Evolutionary conservation across 2,113 vertebrate species (phyloP).

Genomic region (Poeciliopsis turrubarensis): DNA sequence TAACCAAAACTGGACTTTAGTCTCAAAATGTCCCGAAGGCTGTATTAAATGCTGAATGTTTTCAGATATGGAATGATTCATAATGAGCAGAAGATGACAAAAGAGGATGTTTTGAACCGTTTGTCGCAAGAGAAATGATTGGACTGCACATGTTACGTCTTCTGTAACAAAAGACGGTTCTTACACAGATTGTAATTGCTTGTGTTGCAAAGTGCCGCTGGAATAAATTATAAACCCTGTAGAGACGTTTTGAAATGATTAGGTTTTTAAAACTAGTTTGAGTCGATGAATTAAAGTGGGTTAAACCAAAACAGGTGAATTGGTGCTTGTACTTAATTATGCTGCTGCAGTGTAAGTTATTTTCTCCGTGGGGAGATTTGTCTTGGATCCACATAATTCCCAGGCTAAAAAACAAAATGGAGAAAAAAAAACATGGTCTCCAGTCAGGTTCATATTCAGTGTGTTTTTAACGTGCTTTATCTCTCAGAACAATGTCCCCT

Average conservation of each 20-base stretch:
- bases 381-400: neutral
- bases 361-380: neutral
- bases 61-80: neutral
- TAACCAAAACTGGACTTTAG: neutral
- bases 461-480: neutral
- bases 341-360: neutral
- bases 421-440: neutral
- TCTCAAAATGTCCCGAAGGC: neutral
- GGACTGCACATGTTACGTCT: neutral
- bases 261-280: neutral
- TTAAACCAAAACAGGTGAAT: neutral
- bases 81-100: neutral
- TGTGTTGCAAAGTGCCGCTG: neutral
- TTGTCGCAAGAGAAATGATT: neutral
- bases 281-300: neutral
- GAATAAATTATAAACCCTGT: neutral
- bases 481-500: neutral
- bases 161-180: neutral
- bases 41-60: neutral
- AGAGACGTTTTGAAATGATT: neutral
- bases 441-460: slow-evolving; percentile 2
- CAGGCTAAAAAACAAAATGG: neutral
- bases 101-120: neutral
- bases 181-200: neutral
- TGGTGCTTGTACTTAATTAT: neutral